Evolutionary conservation across 1,140 invertebrate genomes (phyloP).

Genomic region (Galleria mellonella): DNA sequence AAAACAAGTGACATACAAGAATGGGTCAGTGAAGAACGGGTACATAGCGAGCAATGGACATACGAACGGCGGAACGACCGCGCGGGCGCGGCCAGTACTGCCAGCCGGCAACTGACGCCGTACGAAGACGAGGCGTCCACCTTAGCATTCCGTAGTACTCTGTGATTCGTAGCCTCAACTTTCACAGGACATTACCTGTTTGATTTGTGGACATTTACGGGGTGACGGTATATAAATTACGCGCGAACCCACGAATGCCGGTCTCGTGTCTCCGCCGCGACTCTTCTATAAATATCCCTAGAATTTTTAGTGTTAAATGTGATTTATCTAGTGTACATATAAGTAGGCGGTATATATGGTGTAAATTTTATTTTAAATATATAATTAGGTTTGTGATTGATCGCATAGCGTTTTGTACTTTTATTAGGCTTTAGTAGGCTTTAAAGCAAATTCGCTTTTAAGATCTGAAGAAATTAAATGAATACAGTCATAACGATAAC

Average conservation of each 20-base stretch:
- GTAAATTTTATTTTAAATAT: constrained; percentile 65
- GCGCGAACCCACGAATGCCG: not conserved
- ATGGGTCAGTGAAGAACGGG: constrained; percentile 50
- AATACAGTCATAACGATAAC: not conserved
- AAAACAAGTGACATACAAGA: constrained; percentile 34
- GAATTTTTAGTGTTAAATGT: constrained; percentile 48
- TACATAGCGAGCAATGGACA: constrained; percentile 45
- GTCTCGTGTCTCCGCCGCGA: not conserved
- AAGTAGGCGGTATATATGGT: constrained; percentile 54
- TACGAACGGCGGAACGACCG: constrained; percentile 36
- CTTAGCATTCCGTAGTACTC: constrained; percentile 28
- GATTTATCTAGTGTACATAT: constrained; percentile 67
- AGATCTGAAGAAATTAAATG: not conserved
- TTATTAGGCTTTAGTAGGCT: constrained; percentile 38
- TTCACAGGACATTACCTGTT: not conserved
- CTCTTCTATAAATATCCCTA: constrained; percentile 1
- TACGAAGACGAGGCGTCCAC: constrained; percentile 2
- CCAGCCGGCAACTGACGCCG: constrained; percentile 59
- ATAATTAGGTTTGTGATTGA: constrained; percentile 63
- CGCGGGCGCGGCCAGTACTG: constrained; percentile 55
- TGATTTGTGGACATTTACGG: not conserved
- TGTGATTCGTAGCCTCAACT: constrained; percentile 30
- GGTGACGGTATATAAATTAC: constrained; percentile 8
- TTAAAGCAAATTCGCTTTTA: constrained; percentile 36
- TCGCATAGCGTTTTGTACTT: constrained; percentile 69